Base-by-base conservation (phyloP, 2,113 vertebrate species). In the Otis tarda region DNA sequence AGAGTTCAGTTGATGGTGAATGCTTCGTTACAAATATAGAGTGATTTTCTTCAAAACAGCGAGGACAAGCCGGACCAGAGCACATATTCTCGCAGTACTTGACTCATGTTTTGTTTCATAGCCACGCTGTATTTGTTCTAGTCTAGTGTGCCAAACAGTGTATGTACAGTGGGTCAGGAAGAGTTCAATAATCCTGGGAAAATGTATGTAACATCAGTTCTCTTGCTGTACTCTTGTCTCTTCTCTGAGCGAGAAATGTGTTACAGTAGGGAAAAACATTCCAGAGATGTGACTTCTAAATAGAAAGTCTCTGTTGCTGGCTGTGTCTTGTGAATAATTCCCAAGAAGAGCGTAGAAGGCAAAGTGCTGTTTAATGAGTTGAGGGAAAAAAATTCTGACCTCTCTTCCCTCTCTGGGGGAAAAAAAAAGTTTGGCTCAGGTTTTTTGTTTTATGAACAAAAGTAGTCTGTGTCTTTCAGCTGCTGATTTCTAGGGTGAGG, bases 271-370 rank as follows among this genome's bases (percentile, higher is more conserved):
- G 55, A n/a, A 56, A 59, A 75, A 30, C 30, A 22, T 80, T 83
- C 21, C 0, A 0, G 81, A 50, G 11, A 3, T 43, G 19, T 14
- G 45, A 30, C 21, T 67, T 35, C 16, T 56, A 13, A 17, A 24
- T 23, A 43, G 41, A n/a, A 71, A 76, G 20, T 35, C 35, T 74
- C 45, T 83, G 0, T 76, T 85, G 12, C 74, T 55, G 49, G 7
- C 43, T 55, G 17, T 50, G 24, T 79, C 45, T 53, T 39, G 30
- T 33, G 68, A 65, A 7, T 30, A 28, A 10, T 64, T 91, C 35
- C 68, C 27, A 24, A 63, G n/a, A 21, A 52, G 39, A 49, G 7
- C 30, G 14, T 64, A 56, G 70, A 68, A 79, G 41, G 45, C 12
- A 9, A 67, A 74, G 31, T 35, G 14, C 19, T 60, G 0, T 52